Conservation (phyloP, 64 coral and sea anemone genomes). For the Stichodactyla helianthus region DNA sequence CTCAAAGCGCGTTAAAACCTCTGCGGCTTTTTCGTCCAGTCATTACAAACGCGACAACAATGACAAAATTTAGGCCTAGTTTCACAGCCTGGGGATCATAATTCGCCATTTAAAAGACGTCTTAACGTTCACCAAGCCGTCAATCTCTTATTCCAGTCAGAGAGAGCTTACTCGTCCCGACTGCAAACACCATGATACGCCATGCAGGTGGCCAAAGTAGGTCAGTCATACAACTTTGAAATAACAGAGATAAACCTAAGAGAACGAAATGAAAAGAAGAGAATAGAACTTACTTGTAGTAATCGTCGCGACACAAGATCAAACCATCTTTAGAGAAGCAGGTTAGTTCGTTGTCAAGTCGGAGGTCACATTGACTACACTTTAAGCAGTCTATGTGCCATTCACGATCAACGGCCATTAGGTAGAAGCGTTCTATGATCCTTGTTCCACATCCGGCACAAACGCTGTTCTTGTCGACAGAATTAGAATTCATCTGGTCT, state of each 20-base stretch:
- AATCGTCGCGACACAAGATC: conserved; percentile 87
- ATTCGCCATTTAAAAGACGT: neutral
- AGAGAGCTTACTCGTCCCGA: neutral
- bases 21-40: neutral
- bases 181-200: no score
- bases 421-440: conserved; percentile 76
- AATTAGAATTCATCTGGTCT: conserved; percentile 45
- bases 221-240: neutral
- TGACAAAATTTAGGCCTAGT: neutral
- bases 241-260: neutral
- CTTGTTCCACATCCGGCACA: conserved; percentile 76
- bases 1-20: neutral
- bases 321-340: conserved; percentile 83
- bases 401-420: conserved; percentile 76
- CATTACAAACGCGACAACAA: neutral
- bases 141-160: neutral
- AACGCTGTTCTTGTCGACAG: conserved; percentile 58
- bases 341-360: conserved; percentile 81
- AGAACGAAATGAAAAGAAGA: neutral
- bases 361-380: conserved; percentile 72
- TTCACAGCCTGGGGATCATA: neutral
- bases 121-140: neutral
- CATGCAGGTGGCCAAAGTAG: no score
- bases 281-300: conserved; percentile 60
- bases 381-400: conserved; percentile 83